Conservation (phyloP, 2,888 invertebrate genomes). For the Cerastis rubricosa region DNA sequence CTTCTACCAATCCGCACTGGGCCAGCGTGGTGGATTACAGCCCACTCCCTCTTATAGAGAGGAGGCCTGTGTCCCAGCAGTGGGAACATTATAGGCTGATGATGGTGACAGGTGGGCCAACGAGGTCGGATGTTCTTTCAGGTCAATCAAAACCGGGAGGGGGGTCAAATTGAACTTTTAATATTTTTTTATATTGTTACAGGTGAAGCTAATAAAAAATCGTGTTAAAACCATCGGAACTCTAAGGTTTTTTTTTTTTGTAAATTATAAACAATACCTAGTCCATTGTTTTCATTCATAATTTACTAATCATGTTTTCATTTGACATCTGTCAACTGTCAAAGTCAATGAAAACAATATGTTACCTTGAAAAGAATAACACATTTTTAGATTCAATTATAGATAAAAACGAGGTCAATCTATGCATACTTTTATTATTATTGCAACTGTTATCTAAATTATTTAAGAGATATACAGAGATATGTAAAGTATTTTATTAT, state of each 20-base stretch:
- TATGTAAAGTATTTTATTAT: conserved; percentile 19
- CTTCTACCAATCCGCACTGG: too few relatives aligned
- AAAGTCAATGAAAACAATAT: neutral
- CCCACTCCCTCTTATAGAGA: too few relatives aligned
- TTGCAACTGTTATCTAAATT: conserved; percentile 8
- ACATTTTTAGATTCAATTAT: neutral
- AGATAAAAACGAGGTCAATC: conserved; percentile 15
- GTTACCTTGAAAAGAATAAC: conserved; percentile 12
- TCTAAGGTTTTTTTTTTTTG: too few relatives aligned
- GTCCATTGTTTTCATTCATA: conserved; percentile 15
- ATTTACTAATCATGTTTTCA: conserved; percentile 19
- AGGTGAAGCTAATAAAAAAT: neutral
- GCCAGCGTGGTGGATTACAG: too few relatives aligned
- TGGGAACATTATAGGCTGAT: too few relatives aligned
- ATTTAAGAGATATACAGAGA: conserved; percentile 12
- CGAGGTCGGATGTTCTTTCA: neutral
- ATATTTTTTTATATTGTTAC: neutral
- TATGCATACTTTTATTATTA: neutral
- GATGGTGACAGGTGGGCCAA: too few relatives aligned
- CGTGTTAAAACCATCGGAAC: too few relatives aligned
- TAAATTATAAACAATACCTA: too few relatives aligned
- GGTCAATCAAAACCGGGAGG: neutral
- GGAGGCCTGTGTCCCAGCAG: too few relatives aligned
- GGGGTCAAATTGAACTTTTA: neutral
- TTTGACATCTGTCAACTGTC: conserved; percentile 16